phyloP scores from a whole-genome alignment of 30 jellyfish, hydroid and myxozoan species.

The Hydractinia symbiolongicarpus region DNA sequence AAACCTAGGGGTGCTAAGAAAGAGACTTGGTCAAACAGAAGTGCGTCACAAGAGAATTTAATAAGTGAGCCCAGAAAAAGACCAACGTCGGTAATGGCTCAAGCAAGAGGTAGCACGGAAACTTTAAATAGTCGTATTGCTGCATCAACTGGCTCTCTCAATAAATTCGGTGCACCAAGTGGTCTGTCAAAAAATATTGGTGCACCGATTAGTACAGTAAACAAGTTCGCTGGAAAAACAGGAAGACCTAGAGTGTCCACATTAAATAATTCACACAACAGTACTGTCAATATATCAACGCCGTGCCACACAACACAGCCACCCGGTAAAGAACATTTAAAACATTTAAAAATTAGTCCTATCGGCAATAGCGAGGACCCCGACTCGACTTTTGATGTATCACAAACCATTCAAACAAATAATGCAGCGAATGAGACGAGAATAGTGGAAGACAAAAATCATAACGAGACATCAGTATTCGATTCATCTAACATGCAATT shows the following conservation, averaged over 20 bases:
- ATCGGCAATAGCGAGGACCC: background rate
- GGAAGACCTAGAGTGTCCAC: conserved; percentile 27
- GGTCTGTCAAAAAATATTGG: background rate
- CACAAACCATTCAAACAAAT: background rate
- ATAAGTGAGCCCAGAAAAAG: background rate
- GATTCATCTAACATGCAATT: background rate
- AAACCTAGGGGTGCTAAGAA: background rate
- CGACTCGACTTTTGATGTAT: conserved; percentile 21
- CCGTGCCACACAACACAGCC: conserved; percentile 15
- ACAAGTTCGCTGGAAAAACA: background rate
- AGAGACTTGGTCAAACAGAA: background rate
- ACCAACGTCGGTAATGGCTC: background rate
- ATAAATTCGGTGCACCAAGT: background rate
- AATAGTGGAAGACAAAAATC: background rate
- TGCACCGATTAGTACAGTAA: background rate
- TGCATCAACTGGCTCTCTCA: background rate
- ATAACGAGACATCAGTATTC: background rate
- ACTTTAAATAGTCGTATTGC: background rate
- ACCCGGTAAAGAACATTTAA: conserved; percentile 20
- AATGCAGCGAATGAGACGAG: background rate
- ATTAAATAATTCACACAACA: background rate
- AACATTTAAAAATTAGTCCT: conserved; percentile 37
- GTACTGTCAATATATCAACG: conserved; percentile 27
- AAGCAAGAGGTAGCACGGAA: background rate
- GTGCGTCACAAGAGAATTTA: conserved; percentile 15